Conservation (phyloP, 2,113 vertebrate species). For the Engraulis encrasicolus region DNA sequence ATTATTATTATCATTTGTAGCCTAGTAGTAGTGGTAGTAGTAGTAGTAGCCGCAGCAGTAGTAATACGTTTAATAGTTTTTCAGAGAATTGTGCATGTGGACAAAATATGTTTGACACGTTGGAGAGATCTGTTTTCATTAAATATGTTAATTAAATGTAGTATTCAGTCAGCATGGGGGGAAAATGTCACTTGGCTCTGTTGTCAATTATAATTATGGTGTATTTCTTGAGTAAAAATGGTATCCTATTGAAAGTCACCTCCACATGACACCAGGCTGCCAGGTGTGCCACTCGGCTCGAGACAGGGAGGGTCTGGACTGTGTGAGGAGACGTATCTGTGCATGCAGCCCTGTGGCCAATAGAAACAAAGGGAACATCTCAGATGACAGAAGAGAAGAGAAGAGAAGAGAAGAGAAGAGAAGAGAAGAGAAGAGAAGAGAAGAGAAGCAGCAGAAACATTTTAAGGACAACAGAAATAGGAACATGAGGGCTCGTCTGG, state of each 20-base stretch:
- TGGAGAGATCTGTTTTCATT: no score
- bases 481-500: background rate
- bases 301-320: background rate
- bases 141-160: no score
- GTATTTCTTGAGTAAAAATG: no score
- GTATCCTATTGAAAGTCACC: background rate
- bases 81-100: no score
- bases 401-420: background rate
- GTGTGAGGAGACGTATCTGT: background rate
- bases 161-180: no score
- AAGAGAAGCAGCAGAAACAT: no score
- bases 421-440: background rate
- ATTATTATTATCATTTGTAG: no score
- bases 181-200: background rate
- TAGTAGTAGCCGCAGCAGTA: no score
- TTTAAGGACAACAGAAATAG: background rate
- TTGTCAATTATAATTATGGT: background rate
- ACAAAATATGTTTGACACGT: no score
- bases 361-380: slow-evolving; percentile 1
- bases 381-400: background rate
- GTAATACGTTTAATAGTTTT: no score
- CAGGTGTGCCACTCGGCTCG: background rate
- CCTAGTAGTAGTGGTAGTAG: no score
- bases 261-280: background rate
- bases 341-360: background rate